phyloP scores from a whole-genome alignment of 2,113 vertebrate species.

The Coptodon rendalli region DNA sequence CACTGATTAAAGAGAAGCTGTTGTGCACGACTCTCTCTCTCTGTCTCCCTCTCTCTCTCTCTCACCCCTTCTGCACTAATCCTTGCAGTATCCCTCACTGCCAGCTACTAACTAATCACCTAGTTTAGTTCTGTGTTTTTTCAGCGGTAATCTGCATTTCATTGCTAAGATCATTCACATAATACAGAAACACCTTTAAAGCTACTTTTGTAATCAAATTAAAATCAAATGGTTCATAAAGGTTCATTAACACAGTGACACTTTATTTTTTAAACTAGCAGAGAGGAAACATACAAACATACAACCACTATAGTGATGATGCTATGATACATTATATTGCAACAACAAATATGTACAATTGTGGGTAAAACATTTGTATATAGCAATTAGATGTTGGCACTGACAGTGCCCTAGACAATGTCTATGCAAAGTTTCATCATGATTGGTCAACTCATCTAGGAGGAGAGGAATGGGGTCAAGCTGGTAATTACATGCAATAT shows the following conservation, averaged over 20 bases:
- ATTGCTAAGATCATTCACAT: background rate
- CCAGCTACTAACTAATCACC: constrained; percentile 17
- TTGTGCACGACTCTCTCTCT: background rate
- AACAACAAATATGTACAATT: background rate
- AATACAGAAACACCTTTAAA: background rate
- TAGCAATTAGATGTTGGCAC: background rate
- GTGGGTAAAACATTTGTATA: background rate
- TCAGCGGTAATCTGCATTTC: background rate
- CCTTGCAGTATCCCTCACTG: constrained; percentile 33
- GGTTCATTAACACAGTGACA: background rate
- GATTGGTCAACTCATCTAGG: background rate
- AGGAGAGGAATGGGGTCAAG: background rate
- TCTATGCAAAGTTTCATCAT: background rate
- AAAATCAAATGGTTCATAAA: background rate
- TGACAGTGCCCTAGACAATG: background rate
- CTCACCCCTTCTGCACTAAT: constrained; percentile 33
- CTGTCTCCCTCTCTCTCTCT: background rate
- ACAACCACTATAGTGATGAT: rapidly evolving
- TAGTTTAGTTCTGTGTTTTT: background rate
- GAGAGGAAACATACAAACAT: background rate
- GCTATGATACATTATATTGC: background rate
- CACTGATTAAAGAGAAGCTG: constrained; percentile 9
- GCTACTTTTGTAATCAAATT: background rate
- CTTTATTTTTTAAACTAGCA: background rate
- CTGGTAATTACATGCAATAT: background rate